These are phyloP conservation scores for Beris chalybata DNA, from an alignment of 2,888 invertebrate genomes.

Conservation along the genomic window DNA sequence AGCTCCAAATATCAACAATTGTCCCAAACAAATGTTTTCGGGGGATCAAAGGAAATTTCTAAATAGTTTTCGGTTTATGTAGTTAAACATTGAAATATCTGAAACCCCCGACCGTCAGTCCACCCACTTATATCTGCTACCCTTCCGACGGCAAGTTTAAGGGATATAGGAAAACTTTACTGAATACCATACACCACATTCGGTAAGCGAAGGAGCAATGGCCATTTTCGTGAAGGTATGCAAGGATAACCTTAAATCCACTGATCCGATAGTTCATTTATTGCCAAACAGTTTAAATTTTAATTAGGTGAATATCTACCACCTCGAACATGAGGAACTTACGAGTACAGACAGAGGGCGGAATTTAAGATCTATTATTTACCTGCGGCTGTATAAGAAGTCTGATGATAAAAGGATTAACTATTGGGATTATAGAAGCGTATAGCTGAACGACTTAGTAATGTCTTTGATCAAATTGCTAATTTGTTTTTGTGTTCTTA, in stretches of 20 bases:
- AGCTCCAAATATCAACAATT: constrained; percentile 40
- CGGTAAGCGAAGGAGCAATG: constrained; percentile 12
- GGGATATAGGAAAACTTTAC: background rate
- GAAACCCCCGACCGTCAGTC: constrained; percentile 28
- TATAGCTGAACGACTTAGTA: too few relatives aligned
- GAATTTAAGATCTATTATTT: constrained; percentile 31
- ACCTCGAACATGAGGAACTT: constrained; percentile 7
- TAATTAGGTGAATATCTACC: constrained; percentile 34
- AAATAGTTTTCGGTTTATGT: constrained; percentile 40
- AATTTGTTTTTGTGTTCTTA: too few relatives aligned
- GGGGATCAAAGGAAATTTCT: constrained; percentile 41
- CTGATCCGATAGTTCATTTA: constrained; percentile 36
- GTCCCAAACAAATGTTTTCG: constrained; percentile 41
- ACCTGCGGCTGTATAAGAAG: constrained; percentile 13
- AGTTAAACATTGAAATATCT: constrained; percentile 40
- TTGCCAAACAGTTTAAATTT: constrained; percentile 39
- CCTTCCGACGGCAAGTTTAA: background rate
- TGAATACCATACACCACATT: background rate
- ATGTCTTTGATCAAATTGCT: too few relatives aligned
- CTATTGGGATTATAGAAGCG: too few relatives aligned
- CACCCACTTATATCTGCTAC: constrained; percentile 17
- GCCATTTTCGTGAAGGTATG: constrained; percentile 28
- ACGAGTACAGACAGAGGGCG: constrained; percentile 13
- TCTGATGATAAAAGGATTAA: too few relatives aligned
- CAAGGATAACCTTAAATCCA: constrained; percentile 14